phyloP scores from a whole-genome alignment of 2,113 vertebrate genomes.

The Eulemur rufifrons region DNA sequence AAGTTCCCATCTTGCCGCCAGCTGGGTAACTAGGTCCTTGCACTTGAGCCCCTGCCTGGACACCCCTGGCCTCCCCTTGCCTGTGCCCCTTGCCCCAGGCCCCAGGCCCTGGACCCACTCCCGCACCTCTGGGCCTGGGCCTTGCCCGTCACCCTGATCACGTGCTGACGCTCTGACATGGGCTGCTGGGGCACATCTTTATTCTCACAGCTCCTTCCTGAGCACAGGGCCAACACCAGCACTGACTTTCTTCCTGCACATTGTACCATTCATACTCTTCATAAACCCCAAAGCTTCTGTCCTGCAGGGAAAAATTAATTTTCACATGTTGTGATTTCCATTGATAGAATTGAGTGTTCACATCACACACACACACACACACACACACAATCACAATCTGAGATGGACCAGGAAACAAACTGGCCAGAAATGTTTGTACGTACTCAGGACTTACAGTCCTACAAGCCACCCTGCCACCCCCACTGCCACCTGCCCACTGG shows the following conservation, averaged over 20 bases:
- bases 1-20: not conserved
- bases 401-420: not conserved
- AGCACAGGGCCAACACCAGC: not conserved
- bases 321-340: slow-evolving; percentile 35
- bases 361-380: not conserved
- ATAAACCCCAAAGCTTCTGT: not conserved
- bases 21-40: too few relatives aligned
- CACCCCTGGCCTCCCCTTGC: not conserved
- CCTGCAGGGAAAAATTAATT: not conserved
- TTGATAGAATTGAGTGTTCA: not conserved
- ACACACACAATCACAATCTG: not conserved
- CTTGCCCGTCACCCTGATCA: not conserved
- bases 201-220: not conserved
- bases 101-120: not conserved
- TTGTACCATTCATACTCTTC: not conserved
- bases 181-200: not conserved
- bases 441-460: not conserved
- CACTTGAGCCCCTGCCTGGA: not conserved
- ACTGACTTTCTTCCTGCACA: not conserved
- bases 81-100: not conserved
- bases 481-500: too few relatives aligned
- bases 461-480: not conserved
- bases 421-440: not conserved
- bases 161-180: not conserved
- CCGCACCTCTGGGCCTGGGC: fast-evolving